Conservation (phyloP, 2,113 vertebrate genomes). For the Peromyscus leucopus region DNA sequence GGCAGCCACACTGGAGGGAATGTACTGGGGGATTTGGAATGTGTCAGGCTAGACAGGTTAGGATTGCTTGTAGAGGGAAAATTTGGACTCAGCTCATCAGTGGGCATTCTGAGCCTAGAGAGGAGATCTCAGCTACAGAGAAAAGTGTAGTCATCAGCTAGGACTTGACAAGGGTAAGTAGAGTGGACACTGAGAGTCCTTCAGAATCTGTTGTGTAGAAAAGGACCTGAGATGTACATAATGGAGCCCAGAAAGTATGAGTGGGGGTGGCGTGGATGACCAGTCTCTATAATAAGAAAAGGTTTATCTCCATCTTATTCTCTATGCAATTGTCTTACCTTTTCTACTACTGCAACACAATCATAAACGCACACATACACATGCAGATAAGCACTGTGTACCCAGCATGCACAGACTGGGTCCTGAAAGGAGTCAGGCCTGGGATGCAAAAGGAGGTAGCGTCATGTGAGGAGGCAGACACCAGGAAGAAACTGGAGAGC, state of each 20-base stretch:
- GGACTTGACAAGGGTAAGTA: fast-evolving
- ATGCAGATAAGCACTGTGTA: not conserved
- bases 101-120: not conserved
- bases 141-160: fast-evolving
- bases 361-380: not conserved
- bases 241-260: not conserved
- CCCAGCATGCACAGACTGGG: not conserved
- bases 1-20: not conserved
- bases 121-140: no score
- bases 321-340: not conserved
- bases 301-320: not conserved
- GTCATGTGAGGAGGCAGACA: not conserved
- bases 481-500: fast-evolving
- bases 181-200: not conserved
- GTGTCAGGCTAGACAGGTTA: not conserved
- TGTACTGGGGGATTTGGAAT: no score
- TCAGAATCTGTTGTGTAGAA: not conserved
- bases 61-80: not conserved
- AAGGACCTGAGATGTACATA: not conserved
- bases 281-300: not conserved
- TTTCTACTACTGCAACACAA: not conserved
- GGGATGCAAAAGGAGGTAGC: no score
- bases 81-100: no score
- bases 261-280: no score
- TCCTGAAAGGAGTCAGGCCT: not conserved